These are phyloP conservation scores for Myiotriccus ornatus DNA, from an alignment of 2,797 vertebrate genomes.

Conservation along the genomic window DNA sequence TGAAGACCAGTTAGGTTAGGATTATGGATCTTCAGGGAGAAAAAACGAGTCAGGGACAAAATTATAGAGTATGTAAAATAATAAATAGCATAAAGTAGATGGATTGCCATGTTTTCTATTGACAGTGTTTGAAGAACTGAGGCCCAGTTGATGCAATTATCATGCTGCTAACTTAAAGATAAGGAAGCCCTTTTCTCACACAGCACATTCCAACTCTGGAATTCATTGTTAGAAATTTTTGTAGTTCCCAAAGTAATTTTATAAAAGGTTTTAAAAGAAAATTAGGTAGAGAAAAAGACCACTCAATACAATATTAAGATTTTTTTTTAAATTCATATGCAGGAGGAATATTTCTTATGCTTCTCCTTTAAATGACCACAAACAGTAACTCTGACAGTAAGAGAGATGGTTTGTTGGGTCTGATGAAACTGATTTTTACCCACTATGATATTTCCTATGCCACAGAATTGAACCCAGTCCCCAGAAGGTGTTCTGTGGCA, in stretches of 20 bases:
- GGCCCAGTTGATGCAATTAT: background rate
- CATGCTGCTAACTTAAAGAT: background rate
- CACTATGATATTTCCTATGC: background rate
- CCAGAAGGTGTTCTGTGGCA: background rate
- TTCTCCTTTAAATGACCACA: background rate
- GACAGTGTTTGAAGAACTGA: background rate
- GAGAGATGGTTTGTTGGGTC: background rate
- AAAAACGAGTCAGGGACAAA: background rate
- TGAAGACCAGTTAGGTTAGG: conserved; percentile 3
- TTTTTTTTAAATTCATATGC: background rate
- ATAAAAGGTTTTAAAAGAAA: background rate
- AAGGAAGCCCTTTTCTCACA: background rate
- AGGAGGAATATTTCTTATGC: background rate
- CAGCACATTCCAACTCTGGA: background rate
- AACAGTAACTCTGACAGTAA: background rate
- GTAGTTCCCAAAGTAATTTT: background rate
- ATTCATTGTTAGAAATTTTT: background rate
- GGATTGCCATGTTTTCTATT: background rate
- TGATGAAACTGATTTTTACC: background rate
- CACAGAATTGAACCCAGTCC: background rate
- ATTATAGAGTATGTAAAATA: background rate
- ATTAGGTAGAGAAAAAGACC: background rate
- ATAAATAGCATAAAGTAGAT: background rate
- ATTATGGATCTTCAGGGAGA: background rate
- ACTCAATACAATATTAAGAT: background rate